Evolutionary conservation across 1,140 invertebrate genomes (phyloP), one percentile per base, ranked within the genome.

Genomic region (Drosophila neocordata): DNA sequence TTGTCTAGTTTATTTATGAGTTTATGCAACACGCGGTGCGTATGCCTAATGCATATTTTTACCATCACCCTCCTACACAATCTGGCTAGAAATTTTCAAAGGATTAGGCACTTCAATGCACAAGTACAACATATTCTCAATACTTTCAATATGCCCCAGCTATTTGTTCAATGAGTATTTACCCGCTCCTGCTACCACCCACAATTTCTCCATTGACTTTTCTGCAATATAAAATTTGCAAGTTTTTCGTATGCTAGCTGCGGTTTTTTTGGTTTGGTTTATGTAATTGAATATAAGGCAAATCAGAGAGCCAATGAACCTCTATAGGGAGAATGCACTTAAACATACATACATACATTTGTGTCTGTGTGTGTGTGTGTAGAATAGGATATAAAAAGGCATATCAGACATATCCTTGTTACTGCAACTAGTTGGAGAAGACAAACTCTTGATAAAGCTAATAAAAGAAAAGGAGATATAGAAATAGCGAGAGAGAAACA

Each of bases 71-170:
- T 20, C 31, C 15, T 6, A n/a, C n/a, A n/a, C n/a, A n/a, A 2
- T 1, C 5, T n/a, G 44, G 20, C n/a, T n/a, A n/a, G 27, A 15
- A 31, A 85, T 72, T 85, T 85, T 85, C 82, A 82, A 82, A 87
- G 83, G 82, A 87, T 87, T 87, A 87, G 73, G 71, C 83, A 68
- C 79, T 73, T 69, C 74, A 88, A 51, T 82, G 82, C 79, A 68
- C 82, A 72, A 82, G 83, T 73, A 48, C 41, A 48, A 20, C 66
- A 1, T 55, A 52, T 35, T 34, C 13, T 4, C 48, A 7, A 18
- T 44, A 31, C 27, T 31, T 31, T 31, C 27, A 31, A 31, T 31
- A 31, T 31, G 27, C 1, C 3, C 38, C 38, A 24, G 11, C 13
- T 8, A 11, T 51, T 24, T 52, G 8, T 24, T 24, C 27, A 6